Conservation (phyloP, 1,140 invertebrate genomes). For the Chrysomallon squamiferum region DNA sequence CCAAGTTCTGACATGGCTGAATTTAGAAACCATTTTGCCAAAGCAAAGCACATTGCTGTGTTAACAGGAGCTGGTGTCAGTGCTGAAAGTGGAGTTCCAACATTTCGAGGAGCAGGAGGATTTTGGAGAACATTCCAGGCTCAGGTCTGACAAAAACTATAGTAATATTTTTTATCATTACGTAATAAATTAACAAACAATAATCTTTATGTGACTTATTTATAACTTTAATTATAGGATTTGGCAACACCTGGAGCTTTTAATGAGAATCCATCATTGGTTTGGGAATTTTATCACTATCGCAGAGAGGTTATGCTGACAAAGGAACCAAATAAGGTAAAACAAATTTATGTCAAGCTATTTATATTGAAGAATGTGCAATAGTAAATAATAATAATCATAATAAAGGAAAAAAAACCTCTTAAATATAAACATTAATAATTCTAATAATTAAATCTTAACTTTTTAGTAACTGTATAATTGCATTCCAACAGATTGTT, state of each 20-base stretch:
- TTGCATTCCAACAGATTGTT: too few relatives aligned
- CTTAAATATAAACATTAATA: too few relatives aligned
- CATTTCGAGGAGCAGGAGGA: slow-evolving; percentile 79
- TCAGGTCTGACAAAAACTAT: slow-evolving; percentile 43
- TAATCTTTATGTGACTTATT: not conserved
- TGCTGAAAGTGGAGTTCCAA: slow-evolving; percentile 83
- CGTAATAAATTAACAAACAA: too few relatives aligned
- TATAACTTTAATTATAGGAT: slow-evolving; percentile 54
- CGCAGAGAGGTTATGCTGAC: slow-evolving; percentile 72
- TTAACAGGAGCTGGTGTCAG: slow-evolving; percentile 81
- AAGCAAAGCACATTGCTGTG: slow-evolving; percentile 66
- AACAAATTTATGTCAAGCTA: too few relatives aligned
- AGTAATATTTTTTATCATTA: too few relatives aligned
- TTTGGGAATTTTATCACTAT: slow-evolving; percentile 85
- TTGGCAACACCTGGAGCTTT: slow-evolving; percentile 76
- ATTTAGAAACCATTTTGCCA: slow-evolving; percentile 68
- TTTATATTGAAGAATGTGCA: too few relatives aligned
- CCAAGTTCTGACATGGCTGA: slow-evolving; percentile 64
- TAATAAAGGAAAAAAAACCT: too few relatives aligned
- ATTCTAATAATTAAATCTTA: too few relatives aligned
- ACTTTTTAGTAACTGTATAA: too few relatives aligned
- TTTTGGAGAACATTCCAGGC: slow-evolving; percentile 79
- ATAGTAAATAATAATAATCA: too few relatives aligned
- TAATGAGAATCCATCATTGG: slow-evolving; percentile 72
- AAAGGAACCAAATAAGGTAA: slow-evolving; percentile 73